These are phyloP conservation scores for Corticium candelabrum DNA, from an alignment of 37 sponge, comb jelly and placozoan species.

Conservation along the genomic window DNA sequence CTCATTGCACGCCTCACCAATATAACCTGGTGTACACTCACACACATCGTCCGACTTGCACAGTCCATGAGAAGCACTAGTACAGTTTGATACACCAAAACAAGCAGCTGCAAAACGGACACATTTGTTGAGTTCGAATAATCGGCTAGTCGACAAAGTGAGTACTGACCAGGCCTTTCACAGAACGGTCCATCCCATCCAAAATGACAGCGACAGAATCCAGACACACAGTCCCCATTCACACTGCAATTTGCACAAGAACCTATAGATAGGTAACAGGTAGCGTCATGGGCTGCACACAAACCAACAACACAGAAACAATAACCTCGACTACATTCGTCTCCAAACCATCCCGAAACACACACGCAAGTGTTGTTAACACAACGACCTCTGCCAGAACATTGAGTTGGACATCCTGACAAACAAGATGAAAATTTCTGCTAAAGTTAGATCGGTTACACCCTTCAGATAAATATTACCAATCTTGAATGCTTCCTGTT, in stretches of 20 bases:
- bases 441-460: no score
- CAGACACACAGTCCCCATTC: conserved; percentile 1
- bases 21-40: not conserved
- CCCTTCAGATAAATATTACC: no score
- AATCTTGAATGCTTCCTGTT: not conserved
- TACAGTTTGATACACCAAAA: not conserved
- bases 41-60: conserved; percentile 2
- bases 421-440: not conserved
- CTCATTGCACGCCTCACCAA: not conserved
- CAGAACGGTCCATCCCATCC: not conserved
- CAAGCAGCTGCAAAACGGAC: not conserved
- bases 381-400: not conserved
- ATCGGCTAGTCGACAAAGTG: not conserved
- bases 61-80: not conserved
- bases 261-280: not conserved
- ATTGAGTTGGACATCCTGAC: not conserved
- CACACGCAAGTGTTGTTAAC: not conserved
- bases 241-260: not conserved
- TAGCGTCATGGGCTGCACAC: not conserved
- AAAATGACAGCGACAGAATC: not conserved
- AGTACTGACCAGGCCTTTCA: not conserved
- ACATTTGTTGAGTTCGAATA: not conserved
- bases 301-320: not conserved
- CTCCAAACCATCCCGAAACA: not conserved
- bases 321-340: not conserved